Conservation (phyloP, 2,888 invertebrate genomes). For the Lycia hirtaria region DNA sequence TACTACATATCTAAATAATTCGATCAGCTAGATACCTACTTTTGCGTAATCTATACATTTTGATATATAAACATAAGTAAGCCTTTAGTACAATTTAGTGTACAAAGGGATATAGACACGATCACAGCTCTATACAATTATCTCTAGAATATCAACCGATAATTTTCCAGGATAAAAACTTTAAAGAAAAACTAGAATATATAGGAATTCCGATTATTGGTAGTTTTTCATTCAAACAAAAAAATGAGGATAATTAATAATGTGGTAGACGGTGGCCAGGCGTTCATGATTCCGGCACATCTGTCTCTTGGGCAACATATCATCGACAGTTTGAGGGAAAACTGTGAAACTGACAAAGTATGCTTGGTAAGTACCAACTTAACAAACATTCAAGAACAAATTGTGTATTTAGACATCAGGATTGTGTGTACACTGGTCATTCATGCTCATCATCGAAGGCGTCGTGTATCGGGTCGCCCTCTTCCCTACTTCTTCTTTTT, state of each 20-base stretch:
- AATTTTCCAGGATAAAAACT: background rate
- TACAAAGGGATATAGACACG: background rate
- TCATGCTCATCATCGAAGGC: too few species aligned
- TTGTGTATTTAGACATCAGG: too few species aligned
- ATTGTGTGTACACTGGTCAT: too few species aligned
- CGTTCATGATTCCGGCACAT: conserved; percentile 57
- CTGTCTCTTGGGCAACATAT: conserved; percentile 62
- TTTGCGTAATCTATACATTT: background rate
- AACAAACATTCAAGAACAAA: background rate
- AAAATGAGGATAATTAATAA: conserved; percentile 57
- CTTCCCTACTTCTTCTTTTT: too few species aligned
- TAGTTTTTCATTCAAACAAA: too few species aligned
- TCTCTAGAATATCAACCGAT: background rate
- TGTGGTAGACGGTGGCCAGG: conserved; percentile 58
- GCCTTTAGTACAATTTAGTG: background rate
- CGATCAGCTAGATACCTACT: background rate
- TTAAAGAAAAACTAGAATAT: too few species aligned
- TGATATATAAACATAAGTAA: background rate
- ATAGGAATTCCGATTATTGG: background rate
- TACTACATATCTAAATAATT: conserved; percentile 3
- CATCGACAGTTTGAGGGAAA: conserved; percentile 55
- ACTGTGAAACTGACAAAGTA: conserved; percentile 45
- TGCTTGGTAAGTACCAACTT: conserved; percentile 54
- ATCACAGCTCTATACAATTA: background rate
- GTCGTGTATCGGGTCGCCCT: too few species aligned